A percentile compares a stretch with the other conserved stretches of the same genome.
Conservation (phyloP, 37 sponge, comb jelly and placozoan species). For the Eunapius fragilis region DNA sequence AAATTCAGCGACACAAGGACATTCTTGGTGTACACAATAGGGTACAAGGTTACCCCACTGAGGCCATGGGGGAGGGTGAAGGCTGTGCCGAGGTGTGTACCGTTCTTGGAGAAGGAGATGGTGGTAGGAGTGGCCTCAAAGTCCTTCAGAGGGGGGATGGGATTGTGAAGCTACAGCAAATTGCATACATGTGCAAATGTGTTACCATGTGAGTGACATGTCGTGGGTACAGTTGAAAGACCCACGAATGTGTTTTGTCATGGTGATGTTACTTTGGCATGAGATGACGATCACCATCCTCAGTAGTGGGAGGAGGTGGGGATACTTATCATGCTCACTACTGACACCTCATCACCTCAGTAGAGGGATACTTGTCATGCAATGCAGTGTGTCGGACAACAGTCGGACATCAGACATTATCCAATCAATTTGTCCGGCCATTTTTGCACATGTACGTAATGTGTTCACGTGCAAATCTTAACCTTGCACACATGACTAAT, state of each 20-base stretch:
- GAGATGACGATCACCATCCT: background rate
- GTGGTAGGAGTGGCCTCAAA: slow-evolving; percentile 61
- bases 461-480: too few relatives aligned
- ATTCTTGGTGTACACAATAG: slow-evolving; percentile 87
- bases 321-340: background rate
- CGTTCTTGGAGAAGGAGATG: slow-evolving; percentile 92
- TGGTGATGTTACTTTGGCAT: background rate
- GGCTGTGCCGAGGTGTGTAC: slow-evolving; percentile 61
- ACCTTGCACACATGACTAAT: too few relatives aligned
- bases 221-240: background rate
- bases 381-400: too few relatives aligned
- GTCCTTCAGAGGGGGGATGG: slow-evolving; percentile 38
- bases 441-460: too few relatives aligned
- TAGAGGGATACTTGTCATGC: background rate
- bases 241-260: background rate
- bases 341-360: background rate
- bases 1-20: slow-evolving; percentile 76
- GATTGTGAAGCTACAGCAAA: background rate
- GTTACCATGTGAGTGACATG: background rate
- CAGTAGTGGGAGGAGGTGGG: background rate
- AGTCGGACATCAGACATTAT: too few relatives aligned
- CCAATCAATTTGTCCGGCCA: too few relatives aligned
- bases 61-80: slow-evolving; percentile 31
- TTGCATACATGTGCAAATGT: background rate
- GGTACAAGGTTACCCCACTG: slow-evolving; percentile 65